Evolutionary conservation across 2,113 vertebrate species (phyloP).

Genomic region (Toxostoma redivivum): DNA sequence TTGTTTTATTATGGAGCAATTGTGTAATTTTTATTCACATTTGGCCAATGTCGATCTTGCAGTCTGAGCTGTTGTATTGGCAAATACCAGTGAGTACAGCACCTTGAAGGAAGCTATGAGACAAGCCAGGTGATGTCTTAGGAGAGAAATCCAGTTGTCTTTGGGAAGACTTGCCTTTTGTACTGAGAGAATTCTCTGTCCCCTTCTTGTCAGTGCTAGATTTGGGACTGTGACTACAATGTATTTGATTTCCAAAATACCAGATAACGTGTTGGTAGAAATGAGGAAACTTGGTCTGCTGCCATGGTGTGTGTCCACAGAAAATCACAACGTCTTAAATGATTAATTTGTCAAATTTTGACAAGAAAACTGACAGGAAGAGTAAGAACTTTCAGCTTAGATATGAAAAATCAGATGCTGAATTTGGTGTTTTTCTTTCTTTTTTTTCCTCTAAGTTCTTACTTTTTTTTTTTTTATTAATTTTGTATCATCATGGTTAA

Average conservation of each 20-base stretch:
- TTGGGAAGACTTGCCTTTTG: background rate
- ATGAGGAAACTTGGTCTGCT: background rate
- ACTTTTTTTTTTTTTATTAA: background rate
- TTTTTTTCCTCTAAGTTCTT: background rate
- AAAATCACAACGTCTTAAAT: background rate
- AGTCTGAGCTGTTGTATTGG: fast-evolving
- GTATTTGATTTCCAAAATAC: background rate
- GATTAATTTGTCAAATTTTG: background rate
- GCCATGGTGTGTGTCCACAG: background rate
- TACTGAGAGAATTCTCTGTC: background rate
- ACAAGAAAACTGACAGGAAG: background rate
- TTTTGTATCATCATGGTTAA: background rate
- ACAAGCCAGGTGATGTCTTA: background rate
- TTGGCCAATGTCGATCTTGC: fast-evolving
- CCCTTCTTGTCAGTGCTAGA: background rate
- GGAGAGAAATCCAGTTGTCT: background rate
- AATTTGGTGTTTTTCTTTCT: background rate
- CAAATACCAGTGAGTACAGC: background rate
- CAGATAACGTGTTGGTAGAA: background rate
- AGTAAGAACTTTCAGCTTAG: background rate
- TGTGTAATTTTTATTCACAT: background rate
- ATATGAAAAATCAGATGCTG: background rate
- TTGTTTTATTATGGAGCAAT: background rate
- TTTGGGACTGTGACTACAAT: background rate
- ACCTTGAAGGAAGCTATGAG: background rate